Conservation (phyloP, 2,888 invertebrate species). For the Pachliopta kotzebuea region DNA sequence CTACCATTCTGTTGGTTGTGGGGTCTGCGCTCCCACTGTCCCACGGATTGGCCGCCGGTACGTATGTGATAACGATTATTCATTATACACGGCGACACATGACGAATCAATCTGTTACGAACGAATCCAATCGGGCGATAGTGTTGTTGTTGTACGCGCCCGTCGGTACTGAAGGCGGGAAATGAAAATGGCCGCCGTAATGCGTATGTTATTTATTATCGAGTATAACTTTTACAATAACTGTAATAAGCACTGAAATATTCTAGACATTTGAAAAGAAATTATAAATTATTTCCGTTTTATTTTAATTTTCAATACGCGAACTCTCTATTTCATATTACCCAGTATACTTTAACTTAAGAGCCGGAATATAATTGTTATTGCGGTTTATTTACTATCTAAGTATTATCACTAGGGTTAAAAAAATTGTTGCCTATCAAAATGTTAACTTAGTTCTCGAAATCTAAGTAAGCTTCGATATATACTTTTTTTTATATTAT, state of each 20-base stretch:
- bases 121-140: slow-evolving; percentile 48
- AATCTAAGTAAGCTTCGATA: no score
- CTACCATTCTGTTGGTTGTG: slow-evolving; percentile 42
- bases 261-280: no score
- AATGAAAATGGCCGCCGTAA: slow-evolving; percentile 27
- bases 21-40: slow-evolving; percentile 40
- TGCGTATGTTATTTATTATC: background rate
- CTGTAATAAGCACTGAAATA: background rate
- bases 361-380: no score
- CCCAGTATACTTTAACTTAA: no score
- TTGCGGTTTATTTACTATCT: no score
- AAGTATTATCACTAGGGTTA: no score
- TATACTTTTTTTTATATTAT: no score
- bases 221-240: background rate
- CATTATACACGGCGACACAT: slow-evolving; percentile 76
- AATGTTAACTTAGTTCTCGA: no score
- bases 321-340: no score
- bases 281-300: no score
- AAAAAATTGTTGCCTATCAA: no score
- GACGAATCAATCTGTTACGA: slow-evolving; percentile 72
- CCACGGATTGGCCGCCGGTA: slow-evolving; percentile 40
- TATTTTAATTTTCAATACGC: no score
- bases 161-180: slow-evolving; percentile 30
- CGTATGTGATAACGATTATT: slow-evolving; percentile 61
- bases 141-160: slow-evolving; percentile 31